Percentiles rank a stretch among this genome's conserved stretches.
phyloP scores from a whole-genome alignment of 1,140 invertebrate genomes.

The Drosophila tristis region DNA sequence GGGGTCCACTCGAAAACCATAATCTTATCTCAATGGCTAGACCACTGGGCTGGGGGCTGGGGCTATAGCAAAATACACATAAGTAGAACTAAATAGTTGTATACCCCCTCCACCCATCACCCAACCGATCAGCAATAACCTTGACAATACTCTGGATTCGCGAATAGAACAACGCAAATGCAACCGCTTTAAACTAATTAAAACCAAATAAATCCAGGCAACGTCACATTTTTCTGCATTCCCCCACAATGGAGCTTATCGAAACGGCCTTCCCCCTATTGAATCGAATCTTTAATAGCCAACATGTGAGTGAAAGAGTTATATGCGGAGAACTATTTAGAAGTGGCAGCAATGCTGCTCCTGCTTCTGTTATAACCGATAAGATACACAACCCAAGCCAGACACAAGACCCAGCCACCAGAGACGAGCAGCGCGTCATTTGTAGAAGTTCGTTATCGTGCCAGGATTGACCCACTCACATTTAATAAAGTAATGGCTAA shows the following conservation, averaged over 20 bases:
- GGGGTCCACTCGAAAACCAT: conserved; percentile 24
- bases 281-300: conserved; percentile 35
- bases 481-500: conserved; percentile 4
- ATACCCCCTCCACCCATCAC: not conserved
- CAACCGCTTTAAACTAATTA: conserved; percentile 53
- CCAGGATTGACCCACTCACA: conserved; percentile 41
- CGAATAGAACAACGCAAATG: conserved; percentile 45
- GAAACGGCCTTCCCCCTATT: not conserved
- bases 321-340: conserved; percentile 15
- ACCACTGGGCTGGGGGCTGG: conserved; percentile 42
- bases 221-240: conserved; percentile 42
- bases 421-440: conserved; percentile 16
- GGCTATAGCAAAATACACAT: conserved; percentile 29
- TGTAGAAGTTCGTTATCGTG: not conserved
- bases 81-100: conserved; percentile 41
- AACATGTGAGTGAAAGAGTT: conserved; percentile 12
- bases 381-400: conserved; percentile 30
- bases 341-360: conserved; percentile 1
- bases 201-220: conserved; percentile 50
- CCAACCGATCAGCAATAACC: conserved; percentile 44
- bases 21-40: conserved; percentile 64
- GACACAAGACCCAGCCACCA: conserved; percentile 36
- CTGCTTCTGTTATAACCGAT: conserved; percentile 7
- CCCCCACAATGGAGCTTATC: conserved; percentile 18
- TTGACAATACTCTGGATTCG: conserved; percentile 36